Percentiles rank a stretch among this genome's conserved stretches.
These are phyloP conservation scores for Odontophorus gujanensis DNA, from an alignment of 2,113 vertebrate species.

Conservation along the genomic window DNA sequence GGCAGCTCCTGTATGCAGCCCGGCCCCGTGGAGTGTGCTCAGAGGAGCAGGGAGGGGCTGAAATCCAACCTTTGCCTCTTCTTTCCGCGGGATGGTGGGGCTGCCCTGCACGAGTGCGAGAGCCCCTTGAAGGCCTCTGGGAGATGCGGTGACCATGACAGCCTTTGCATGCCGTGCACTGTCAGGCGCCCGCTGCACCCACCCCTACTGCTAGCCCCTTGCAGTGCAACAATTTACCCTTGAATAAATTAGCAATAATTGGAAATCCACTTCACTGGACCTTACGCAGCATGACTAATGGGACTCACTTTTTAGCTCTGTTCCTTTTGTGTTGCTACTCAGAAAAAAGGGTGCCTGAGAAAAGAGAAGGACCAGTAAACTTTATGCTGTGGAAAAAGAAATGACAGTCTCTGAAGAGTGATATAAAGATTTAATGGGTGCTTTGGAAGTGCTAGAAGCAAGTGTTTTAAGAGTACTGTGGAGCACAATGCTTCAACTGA, in stretches of 20 bases:
- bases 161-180: neutral
- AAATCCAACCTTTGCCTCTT: neutral
- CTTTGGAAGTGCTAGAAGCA: slow-evolving; percentile 45
- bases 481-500: slow-evolving; percentile 15
- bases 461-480: slow-evolving; percentile 41
- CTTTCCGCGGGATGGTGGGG: neutral
- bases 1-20: rapidly evolving
- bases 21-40: rapidly evolving
- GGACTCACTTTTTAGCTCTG: slow-evolving; percentile 67
- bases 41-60: neutral
- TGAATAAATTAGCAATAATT: slow-evolving; percentile 73
- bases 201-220: slow-evolving; percentile 57
- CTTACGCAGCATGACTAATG: slow-evolving; percentile 72
- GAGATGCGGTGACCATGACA: slow-evolving; percentile 29
- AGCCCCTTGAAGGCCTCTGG: neutral
- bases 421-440: slow-evolving; percentile 60
- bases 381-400: slow-evolving; percentile 69
- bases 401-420: slow-evolving; percentile 67
- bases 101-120: neutral
- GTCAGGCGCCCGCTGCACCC: neutral
- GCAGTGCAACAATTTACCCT: slow-evolving; percentile 64
- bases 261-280: slow-evolving; percentile 72
- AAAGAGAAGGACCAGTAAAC: slow-evolving; percentile 67
- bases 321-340: slow-evolving; percentile 57
- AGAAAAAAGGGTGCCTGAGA: slow-evolving; percentile 46